Evolutionary conservation across 2,113 vertebrate species (phyloP), one percentile per base, ranked within the genome.

Genomic region (Engystomops pustulosus): DNA sequence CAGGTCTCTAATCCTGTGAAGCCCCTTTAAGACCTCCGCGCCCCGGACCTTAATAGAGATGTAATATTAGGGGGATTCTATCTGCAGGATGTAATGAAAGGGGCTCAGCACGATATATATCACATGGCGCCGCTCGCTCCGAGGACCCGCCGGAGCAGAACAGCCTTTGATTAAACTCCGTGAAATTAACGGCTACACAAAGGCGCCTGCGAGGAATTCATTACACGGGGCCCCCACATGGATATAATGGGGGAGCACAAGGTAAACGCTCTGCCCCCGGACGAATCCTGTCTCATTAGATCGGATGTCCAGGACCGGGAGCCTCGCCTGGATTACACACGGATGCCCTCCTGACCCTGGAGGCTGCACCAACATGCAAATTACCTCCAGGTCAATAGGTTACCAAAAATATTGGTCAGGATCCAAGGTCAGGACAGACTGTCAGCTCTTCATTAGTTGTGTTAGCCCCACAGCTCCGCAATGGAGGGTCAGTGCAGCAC

Each of bases 171-270:
- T 84, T 77, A 84, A 84, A 69, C 82, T 69, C 45, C 38, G 82
- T 78, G 77, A 84, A 84, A 84, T 84, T 78, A 84, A 68, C 82
- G 78, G 72, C 82, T 84, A 84, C 60, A 84, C 72, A 84, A 84
- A 69, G 82, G 38, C 58, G 62, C 41, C 53, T 65, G 25, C 18
- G 25, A 55, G 44, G 23, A 49, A 41, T 68, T 78, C 72, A 84
- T 78, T 84, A 68, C 25, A 41, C n/a, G 44, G n/a, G 32, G 20
- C 27, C 71, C 76, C 51, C 55, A 53, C 1, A 5, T 1, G 41
- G 5, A 34, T 72, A 47, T 10, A 80, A 68, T 71, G 11, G 3
- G 76, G 41, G n/a, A 5, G 6, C 65, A 45, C 68, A 68, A 62
- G 44, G 27, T 86, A 77, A 1, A 53, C 30, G 36, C 1, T 0